Conservation (phyloP, 1,140 invertebrate species). For the Anthonomus grandis region DNA sequence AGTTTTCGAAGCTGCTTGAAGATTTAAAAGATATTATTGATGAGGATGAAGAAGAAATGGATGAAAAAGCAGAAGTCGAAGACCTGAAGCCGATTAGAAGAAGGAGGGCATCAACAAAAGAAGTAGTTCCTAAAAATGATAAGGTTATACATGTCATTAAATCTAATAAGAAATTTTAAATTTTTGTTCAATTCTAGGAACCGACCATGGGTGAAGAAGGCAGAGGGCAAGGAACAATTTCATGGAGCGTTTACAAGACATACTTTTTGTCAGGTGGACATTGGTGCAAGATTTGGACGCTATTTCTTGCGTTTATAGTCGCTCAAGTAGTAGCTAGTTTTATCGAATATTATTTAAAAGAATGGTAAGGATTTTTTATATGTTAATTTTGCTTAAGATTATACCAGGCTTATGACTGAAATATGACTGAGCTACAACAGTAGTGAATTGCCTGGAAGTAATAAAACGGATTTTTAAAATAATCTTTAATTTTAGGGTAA, state of each 20-base stretch:
- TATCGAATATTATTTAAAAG: slow-evolving; percentile 62
- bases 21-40: slow-evolving; percentile 48
- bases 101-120: slow-evolving; percentile 52
- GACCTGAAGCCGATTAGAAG: slow-evolving; percentile 45
- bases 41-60: slow-evolving; percentile 34
- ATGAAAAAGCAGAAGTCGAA: slow-evolving; percentile 31
- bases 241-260: slow-evolving; percentile 55
- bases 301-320: slow-evolving; percentile 54
- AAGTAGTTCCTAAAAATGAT: slow-evolving; percentile 36
- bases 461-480: too few relatives aligned
- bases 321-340: slow-evolving; percentile 64
- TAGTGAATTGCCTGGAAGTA: too few relatives aligned
- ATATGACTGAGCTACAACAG: too few relatives aligned
- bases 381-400: too few relatives aligned
- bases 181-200: neutral
- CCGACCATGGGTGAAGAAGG: slow-evolving; percentile 31
- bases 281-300: slow-evolving; percentile 50
- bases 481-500: slow-evolving; percentile 34
- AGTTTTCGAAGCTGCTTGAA: slow-evolving; percentile 55
- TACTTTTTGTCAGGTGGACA: slow-evolving; percentile 61
- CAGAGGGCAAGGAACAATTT: slow-evolving; percentile 53
- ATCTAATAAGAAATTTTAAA: neutral
- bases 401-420: too few relatives aligned
- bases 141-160: neutral
- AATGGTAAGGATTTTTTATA: slow-evolving; percentile 14